Evolutionary conservation across 2,797 vertebrate species (phyloP).

Genomic region (Dermochelys coriacea): DNA sequence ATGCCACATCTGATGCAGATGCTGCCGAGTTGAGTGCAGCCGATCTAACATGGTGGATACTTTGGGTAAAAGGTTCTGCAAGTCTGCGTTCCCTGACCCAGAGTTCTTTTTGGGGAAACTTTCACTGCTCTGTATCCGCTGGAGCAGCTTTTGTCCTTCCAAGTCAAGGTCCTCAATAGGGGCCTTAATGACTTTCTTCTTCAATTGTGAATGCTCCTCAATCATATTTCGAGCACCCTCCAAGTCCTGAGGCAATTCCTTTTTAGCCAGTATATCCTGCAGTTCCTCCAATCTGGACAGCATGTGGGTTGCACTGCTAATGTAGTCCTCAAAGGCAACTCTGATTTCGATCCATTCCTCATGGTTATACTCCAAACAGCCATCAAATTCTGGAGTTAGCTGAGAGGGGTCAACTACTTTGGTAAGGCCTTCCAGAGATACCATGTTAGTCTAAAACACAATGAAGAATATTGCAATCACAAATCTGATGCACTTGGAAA

Average conservation of each 20-base stretch:
- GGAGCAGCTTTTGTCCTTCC: conserved; percentile 95
- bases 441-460: conserved; percentile 95
- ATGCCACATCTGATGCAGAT: conserved; percentile 98
- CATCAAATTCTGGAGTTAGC: conserved; percentile 96
- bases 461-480: not conserved
- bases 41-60: conserved; percentile 95
- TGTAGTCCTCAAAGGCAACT: conserved; percentile 98
- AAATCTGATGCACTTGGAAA: not conserved
- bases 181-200: conserved; percentile 98
- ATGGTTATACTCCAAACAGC: conserved; percentile 98
- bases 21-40: conserved; percentile 95
- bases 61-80: conserved; percentile 94
- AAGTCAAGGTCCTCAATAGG: conserved; percentile 97
- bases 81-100: conserved; percentile 91
- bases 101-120: conserved; percentile 93
- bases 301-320: conserved; percentile 95
- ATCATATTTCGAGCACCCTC: conserved; percentile 97
- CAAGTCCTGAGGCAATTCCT: conserved; percentile 96
- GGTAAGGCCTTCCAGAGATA: conserved; percentile 97
- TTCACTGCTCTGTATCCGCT: conserved; percentile 96
- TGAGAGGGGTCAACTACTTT: conserved; percentile 99
- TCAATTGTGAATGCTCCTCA: conserved; percentile 94
- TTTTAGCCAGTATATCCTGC: conserved; percentile 95
- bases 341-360: conserved; percentile 99
- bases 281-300: conserved; percentile 95